Base-by-base conservation (phyloP, 1,140 invertebrate genomes). In the Tetragnatha versicolor region DNA sequence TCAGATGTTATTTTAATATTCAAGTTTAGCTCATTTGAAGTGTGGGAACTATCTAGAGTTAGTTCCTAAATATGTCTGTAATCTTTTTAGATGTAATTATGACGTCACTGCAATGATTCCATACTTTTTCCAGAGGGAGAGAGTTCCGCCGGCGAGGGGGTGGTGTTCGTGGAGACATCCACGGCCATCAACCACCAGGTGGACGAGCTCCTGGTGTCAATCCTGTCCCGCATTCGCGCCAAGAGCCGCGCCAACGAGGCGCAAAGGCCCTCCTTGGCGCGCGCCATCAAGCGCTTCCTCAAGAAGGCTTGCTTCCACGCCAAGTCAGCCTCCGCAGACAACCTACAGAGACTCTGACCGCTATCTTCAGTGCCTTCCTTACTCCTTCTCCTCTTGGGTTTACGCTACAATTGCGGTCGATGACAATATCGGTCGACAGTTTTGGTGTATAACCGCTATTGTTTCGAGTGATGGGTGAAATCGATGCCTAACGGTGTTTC, bases 121-220 rank as follows among this genome's bases (percentile, higher is more conserved):
- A 20, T 4, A 10, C 12, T 33, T 80, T 73, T 85, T 83, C 39
- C 83, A 92, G 92, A 91, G 81, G 92, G 92, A 5, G 88, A 89
- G 78, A 87, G 88, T 78, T 83, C 93, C 47, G 92, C 92, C 25
- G 90, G 89, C 79, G 89, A 88, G 20, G 89, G 90, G 33, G 92
- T 92, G 83, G 93, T 93, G 82, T 93, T 93, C 83, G 93, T 94
- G 80, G 93, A 94, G 84, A 93, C 92, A 0, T 94, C 93, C 0
- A 91, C 91, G 5, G 91, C 92, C 0, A 86, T 94, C 31, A 92
- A 92, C 78, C 92, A 93, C 81, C 92, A 94, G 81, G 91, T 95
- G 3, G 92, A 94, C 82, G 92, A 94, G 81, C 87, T 94, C 0
- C 85, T 94, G 9, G 92, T 93, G 3, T 92, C 93, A 0, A 89